These are phyloP conservation scores for Epirrhoe tristata DNA, from an alignment of 2,888 invertebrate species.

Conservation along the genomic window DNA sequence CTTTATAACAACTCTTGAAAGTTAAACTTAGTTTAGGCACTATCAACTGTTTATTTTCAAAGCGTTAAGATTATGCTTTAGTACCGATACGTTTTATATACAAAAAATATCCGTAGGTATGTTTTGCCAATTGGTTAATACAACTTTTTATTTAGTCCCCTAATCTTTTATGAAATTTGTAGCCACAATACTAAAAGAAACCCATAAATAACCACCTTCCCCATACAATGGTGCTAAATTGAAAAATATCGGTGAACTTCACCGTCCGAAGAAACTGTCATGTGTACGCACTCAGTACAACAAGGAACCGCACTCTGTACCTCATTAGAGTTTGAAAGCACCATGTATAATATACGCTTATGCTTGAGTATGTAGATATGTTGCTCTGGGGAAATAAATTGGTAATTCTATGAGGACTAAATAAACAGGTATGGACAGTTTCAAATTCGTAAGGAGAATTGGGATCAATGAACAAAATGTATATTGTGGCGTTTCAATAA, in stretches of 20 bases:
- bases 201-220: conserved; percentile 31
- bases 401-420: conserved; percentile 6
- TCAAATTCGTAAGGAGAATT: background rate
- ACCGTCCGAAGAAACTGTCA: conserved; percentile 44
- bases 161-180: background rate
- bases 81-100: too few relatives aligned
- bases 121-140: background rate
- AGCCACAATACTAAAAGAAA: conserved; percentile 2
- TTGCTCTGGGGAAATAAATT: conserved; percentile 22
- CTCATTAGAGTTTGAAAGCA: conserved; percentile 62
- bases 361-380: conserved; percentile 12
- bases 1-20: too few relatives aligned
- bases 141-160: background rate
- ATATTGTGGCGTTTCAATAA: too few relatives aligned
- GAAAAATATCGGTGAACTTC: conserved; percentile 46
- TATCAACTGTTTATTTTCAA: too few relatives aligned
- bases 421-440: background rate
- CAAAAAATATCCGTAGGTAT: too few relatives aligned
- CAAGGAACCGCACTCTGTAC: conserved; percentile 60
- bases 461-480: too few relatives aligned
- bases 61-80: too few relatives aligned
- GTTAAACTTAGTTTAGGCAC: too few relatives aligned
- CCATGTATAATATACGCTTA: conserved; percentile 33
- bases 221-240: conserved; percentile 32
- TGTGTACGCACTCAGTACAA: conserved; percentile 51